A percentile compares a stretch with the other conserved stretches of the same genome.
phyloP scores from a whole-genome alignment of 2,888 invertebrate species.

The Lissocephala sabroskyi region DNA sequence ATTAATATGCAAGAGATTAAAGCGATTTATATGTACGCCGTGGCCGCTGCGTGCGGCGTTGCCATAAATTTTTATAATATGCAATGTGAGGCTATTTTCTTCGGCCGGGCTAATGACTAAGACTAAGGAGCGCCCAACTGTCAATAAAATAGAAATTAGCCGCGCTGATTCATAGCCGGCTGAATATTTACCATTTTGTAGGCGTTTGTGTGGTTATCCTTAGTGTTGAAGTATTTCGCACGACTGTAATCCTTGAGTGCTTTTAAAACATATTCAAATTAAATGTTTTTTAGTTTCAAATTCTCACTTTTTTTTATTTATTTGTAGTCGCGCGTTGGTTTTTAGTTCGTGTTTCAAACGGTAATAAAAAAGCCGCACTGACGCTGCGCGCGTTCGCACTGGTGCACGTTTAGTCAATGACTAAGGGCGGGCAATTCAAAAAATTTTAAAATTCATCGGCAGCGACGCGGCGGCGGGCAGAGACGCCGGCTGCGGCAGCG shows the following conservation, averaged over 20 bases:
- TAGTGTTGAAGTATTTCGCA: no score
- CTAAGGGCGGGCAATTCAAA: constrained; percentile 71
- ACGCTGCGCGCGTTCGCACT: constrained; percentile 61
- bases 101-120: constrained; percentile 47
- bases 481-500: constrained; percentile 39
- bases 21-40: constrained; percentile 56
- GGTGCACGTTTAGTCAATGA: constrained; percentile 70
- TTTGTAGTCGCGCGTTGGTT: no score
- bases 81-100: constrained; percentile 9
- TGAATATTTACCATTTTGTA: constrained; percentile 59
- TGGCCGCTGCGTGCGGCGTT: constrained; percentile 3
- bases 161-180: constrained; percentile 44
- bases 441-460: constrained; percentile 68
- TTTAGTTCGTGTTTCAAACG: no score
- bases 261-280: no score
- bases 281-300: no score
- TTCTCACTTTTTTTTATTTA: no score
- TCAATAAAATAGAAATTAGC: constrained; percentile 61
- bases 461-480: constrained; percentile 25
- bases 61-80: constrained; percentile 9
- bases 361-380: constrained; percentile 29
- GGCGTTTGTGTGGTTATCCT: no score
- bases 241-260: no score
- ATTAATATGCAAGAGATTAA: constrained; percentile 63
- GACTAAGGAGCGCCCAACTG: constrained; percentile 59